A percentile compares a stretch with the other conserved stretches of the same genome.
phyloP scores from a whole-genome alignment of 35 echinoderm and acorn worm genomes.

The Hemicentrotus pulcherrimus region DNA sequence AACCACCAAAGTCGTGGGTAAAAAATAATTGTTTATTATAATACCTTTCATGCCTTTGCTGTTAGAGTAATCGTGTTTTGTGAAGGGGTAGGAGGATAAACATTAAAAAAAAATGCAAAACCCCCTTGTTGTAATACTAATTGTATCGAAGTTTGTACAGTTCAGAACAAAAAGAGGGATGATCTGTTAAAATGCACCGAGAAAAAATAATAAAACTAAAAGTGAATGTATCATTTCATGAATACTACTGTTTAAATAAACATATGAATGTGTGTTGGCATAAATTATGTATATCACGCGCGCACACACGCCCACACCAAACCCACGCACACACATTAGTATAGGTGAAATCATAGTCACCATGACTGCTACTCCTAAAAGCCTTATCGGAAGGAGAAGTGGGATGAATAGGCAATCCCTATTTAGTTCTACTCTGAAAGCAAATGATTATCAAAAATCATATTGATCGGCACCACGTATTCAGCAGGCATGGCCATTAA shows the following conservation, averaged over 20 bases:
- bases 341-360: not conserved
- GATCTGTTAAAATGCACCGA: too few species aligned
- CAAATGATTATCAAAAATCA: not conserved
- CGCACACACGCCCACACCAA: not conserved
- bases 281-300: not conserved
- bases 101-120: too few species aligned
- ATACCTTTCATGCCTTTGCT: too few species aligned
- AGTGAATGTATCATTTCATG: not conserved
- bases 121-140: too few species aligned
- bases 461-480: not conserved
- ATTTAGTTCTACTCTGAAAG: not conserved
- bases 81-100: too few species aligned
- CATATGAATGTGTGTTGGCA: not conserved
- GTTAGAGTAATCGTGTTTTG: too few species aligned
- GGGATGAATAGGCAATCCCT: not conserved
- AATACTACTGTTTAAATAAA: not conserved
- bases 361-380: not conserved
- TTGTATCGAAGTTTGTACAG: too few species aligned
- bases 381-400: not conserved
- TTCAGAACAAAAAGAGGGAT: too few species aligned
- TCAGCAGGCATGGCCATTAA: conserved; percentile 8
- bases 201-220: not conserved
- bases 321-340: not conserved
- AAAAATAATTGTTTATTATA: too few species aligned
- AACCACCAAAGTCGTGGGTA: too few species aligned